phyloP scores from a whole-genome alignment of 1,140 invertebrate genomes.

The Cydia splendana region DNA sequence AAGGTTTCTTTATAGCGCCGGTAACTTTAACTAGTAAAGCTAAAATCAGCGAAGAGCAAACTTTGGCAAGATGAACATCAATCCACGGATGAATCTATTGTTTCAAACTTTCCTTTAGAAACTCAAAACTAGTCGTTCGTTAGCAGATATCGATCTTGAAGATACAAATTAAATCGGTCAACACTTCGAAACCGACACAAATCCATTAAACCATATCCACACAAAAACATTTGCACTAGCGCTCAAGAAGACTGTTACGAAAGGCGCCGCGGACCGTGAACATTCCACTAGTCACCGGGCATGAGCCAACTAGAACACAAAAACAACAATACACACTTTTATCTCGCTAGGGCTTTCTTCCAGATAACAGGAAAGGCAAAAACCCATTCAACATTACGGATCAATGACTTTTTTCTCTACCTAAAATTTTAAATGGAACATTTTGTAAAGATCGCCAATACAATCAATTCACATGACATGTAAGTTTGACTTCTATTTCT shows the following conservation, averaged over 20 bases:
- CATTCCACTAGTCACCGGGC: slow-evolving; percentile 70
- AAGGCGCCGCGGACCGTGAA: slow-evolving; percentile 72
- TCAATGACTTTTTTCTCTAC: slow-evolving; percentile 11
- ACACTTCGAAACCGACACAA: slow-evolving; percentile 42
- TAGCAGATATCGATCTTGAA: slow-evolving; percentile 16
- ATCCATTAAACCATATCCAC: slow-evolving; percentile 56
- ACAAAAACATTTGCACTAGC: slow-evolving; percentile 77
- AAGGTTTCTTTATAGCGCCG: not conserved
- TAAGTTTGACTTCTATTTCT: slow-evolving; percentile 4
- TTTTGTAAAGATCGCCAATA: slow-evolving; percentile 19
- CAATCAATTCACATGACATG: slow-evolving; percentile 15
- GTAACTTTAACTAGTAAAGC: not conserved
- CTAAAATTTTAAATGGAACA: not conserved
- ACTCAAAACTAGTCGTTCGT: slow-evolving; percentile 7
- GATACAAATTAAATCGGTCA: slow-evolving; percentile 32
- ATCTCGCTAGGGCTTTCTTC: slow-evolving; percentile 44
- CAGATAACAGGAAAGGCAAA: slow-evolving; percentile 47
- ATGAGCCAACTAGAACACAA: slow-evolving; percentile 61
- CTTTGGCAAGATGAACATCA: not conserved
- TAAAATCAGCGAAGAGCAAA: not conserved
- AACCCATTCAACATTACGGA: slow-evolving; percentile 27
- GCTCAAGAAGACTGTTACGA: slow-evolving; percentile 71
- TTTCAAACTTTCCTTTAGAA: not conserved
- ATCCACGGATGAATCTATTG: not conserved
- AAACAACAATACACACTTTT: slow-evolving; percentile 58